These are phyloP conservation scores for Neosilurus hyrtlii DNA, from an alignment of 2,797 vertebrate species.

Conservation along the genomic window DNA sequence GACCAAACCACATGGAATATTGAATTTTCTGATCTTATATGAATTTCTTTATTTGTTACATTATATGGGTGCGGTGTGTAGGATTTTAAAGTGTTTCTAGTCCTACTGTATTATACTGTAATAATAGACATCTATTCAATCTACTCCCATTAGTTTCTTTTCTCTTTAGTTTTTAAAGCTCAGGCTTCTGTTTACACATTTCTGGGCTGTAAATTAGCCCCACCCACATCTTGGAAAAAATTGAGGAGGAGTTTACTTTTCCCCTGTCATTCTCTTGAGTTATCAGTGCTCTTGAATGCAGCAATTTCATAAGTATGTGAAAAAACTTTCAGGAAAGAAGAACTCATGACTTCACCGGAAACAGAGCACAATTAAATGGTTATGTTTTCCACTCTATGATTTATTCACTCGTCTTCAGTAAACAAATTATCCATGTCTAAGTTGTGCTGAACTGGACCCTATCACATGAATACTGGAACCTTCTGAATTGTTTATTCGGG, in stretches of 20 bases:
- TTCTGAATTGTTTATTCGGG: background rate
- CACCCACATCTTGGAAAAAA: background rate
- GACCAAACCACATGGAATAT: background rate
- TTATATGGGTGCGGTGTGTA: background rate
- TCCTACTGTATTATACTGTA: background rate
- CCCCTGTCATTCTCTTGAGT: too few relatives aligned
- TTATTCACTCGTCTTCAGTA: background rate
- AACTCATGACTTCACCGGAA: background rate
- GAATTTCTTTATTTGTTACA: background rate
- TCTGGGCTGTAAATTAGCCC: background rate
- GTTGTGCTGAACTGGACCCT: background rate
- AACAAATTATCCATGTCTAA: background rate
- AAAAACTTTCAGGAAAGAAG: background rate
- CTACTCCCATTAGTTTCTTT: too few relatives aligned
- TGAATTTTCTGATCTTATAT: background rate
- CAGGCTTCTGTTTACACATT: background rate
- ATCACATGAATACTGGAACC: background rate
- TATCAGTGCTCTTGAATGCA: background rate
- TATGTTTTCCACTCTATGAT: background rate
- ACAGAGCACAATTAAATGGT: background rate
- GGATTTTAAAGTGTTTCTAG: background rate
- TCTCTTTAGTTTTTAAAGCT: too few relatives aligned
- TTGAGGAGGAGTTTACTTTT: background rate
- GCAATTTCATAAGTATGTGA: background rate
- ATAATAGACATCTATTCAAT: background rate